A percentile compares a stretch with the other conserved stretches of the same genome.
Conservation (phyloP, 2,113 vertebrate genomes). For the Alligator mississippiensis region DNA sequence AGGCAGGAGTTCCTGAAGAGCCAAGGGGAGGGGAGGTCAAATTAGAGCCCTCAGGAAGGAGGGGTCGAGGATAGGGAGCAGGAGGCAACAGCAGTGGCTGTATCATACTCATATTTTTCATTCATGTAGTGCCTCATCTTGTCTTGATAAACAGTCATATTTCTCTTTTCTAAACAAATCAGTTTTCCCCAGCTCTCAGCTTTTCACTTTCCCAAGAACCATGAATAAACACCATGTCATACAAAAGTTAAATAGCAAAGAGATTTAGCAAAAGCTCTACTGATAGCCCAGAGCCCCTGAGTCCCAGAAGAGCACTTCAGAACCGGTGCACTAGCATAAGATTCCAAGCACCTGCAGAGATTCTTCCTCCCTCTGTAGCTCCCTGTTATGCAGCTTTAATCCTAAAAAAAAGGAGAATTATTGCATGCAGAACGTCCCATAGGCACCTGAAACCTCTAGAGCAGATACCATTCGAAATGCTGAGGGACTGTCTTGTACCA, state of each 20-base stretch:
- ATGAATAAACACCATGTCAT: not conserved
- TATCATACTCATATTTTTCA: not conserved
- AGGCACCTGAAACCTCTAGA: too few relatives aligned
- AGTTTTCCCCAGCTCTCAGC: not conserved
- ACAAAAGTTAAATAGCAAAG: not conserved
- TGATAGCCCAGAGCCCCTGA: not conserved
- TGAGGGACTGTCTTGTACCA: too few relatives aligned
- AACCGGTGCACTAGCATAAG: not conserved
- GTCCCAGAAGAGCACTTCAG: not conserved
- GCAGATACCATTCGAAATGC: too few relatives aligned
- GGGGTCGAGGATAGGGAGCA: not conserved
- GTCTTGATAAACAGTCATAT: not conserved
- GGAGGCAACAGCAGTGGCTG: not conserved
- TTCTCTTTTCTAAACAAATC: not conserved
- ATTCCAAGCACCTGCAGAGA: not conserved
- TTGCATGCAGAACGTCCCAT: too few relatives aligned
- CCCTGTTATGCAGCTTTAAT: not conserved
- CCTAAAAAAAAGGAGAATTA: not conserved
- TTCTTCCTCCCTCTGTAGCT: not conserved
- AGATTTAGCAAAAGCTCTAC: conserved; percentile 5
- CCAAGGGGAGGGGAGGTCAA: too few relatives aligned
- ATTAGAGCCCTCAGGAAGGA: too few relatives aligned
- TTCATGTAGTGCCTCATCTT: not conserved
- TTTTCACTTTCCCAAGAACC: not conserved
- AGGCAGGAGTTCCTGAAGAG: too few relatives aligned